These are phyloP conservation scores for Taurulus bubalis DNA, from an alignment of 2,113 vertebrate species.

Conservation along the genomic window DNA sequence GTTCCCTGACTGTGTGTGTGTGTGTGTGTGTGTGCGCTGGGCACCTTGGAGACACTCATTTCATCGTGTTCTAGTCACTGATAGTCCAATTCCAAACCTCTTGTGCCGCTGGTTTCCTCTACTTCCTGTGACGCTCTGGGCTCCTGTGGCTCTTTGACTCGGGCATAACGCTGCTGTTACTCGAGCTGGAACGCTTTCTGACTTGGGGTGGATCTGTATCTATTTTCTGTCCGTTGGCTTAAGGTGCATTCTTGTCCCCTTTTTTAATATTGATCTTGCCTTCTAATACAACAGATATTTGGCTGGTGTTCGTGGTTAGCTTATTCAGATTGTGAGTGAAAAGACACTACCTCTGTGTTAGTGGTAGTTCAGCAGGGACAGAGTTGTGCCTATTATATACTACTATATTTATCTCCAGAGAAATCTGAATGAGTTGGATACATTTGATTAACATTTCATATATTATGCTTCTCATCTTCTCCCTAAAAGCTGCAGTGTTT, in stretches of 20 bases:
- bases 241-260: background rate
- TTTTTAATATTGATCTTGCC: background rate
- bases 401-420: no score
- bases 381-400: no score
- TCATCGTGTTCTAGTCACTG: background rate
- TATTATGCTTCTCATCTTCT: background rate
- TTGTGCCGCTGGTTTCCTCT: background rate
- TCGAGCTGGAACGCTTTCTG: background rate
- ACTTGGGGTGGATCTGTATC: background rate
- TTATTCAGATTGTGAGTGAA: no score
- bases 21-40: background rate
- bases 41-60: slow-evolving; percentile 10
- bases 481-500: background rate
- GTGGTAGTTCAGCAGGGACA: no score
- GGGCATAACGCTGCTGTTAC: no score
- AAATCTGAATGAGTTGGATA: background rate
- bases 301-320: no score
- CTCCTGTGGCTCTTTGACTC: background rate
- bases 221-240: background rate
- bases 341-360: no score
- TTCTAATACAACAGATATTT: background rate
- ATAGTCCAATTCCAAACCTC: background rate
- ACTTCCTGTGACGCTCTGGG: background rate
- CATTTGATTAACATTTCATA: background rate
- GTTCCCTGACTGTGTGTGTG: slow-evolving; percentile 19